Base-by-base conservation (phyloP, 2,113 vertebrate genomes). In the Thinocorus orbignyianus region DNA sequence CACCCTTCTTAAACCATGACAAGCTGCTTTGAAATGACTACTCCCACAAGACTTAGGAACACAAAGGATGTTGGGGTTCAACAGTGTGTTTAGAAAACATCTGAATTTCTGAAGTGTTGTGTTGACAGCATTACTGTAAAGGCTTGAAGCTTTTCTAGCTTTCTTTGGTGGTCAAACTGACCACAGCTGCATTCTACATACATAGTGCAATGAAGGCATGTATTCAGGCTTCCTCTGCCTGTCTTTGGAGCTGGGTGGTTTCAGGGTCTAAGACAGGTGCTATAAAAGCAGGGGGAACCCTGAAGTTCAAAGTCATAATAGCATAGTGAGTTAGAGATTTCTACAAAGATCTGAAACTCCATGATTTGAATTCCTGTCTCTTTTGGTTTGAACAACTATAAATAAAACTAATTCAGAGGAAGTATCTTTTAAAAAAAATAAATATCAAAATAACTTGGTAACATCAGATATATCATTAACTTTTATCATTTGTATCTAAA, bases 401-500 rank as follows among this genome's bases (percentile, higher is more conserved):
- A 94, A 79, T 66, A 42, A 86, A 87, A 69, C 12, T 69, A 58
- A 69, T 85, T 89, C 33, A 51, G 52, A 66, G 35, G 46, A 81
- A 79, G 6, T 19, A 23, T 80, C 33, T 86, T 90, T 86, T 78
- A 11, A 52, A 15, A 85, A 76, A 90, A 87, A 39, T n/a, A 82
- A 57, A 46, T 18, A 69, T 9, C 9, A 54, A 92, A 85, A 49
- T 42, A 77, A 65, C 35, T 64, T 41, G n/a, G 20, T 73, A 86
- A 35, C 15, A 73, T 92, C 68, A 77, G 46, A 61, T 61, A 24
- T 86, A 46, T 90, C 58, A 60, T 91, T 91, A 87, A 66, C 52
- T 86, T 77, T 46, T 73, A 35, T 68, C 14, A 57, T 86, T 93
- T 90, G 33, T 55, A 91, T 92, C 64, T 85, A 60, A 94, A 92